Evolutionary conservation across 2,888 invertebrate genomes (phyloP), one percentile per base, ranked within the genome.

Genomic region (Dryococelus australis): DNA sequence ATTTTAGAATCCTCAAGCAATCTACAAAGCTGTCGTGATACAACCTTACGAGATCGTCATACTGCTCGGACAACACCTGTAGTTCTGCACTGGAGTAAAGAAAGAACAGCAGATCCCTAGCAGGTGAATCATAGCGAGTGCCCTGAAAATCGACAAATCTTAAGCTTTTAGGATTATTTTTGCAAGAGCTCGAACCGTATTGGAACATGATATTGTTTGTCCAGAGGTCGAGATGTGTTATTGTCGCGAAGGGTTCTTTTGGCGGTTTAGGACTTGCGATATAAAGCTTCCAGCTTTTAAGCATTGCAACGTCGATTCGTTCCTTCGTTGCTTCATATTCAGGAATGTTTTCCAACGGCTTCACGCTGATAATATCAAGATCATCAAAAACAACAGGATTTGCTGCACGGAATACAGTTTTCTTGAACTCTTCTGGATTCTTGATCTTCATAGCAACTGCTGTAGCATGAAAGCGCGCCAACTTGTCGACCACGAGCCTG

Each of bases 391-490:
- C 6, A 20, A 65, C 13, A 65, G 65, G 24, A 65, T 16, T n/a
- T n/a, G 65, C 65, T n/a, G 65, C 65, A 20, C 24, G 65, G 8
- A 90, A 0, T 0, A 91, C 89, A 0, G 89, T 83, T 13, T 90
- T 89, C 43, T 91, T 87, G 81, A 92, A 92, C 20, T 90, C 81
- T 35, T 90, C 89, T 0, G 91, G 91, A 8, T 91, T 91, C 85
- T 91, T 91, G 8, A 89, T 85, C 86, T 90, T 91, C 88, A 92
- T 87, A 0, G 90, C 91, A 53, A 92, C 90, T 0, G 90, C 86
- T 5, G 87, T 43, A 9, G 88, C 88, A 65, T 88, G 88, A 35
- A 88, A 86, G n/a, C 81, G 80, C 2, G 85, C 88, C 24, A 88
- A 85, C n/a, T 86, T 47, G 5, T 51, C 79, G 43, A 88, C 85